Base-by-base conservation (phyloP, 2,113 vertebrate species). In the Platichthys flesus region DNA sequence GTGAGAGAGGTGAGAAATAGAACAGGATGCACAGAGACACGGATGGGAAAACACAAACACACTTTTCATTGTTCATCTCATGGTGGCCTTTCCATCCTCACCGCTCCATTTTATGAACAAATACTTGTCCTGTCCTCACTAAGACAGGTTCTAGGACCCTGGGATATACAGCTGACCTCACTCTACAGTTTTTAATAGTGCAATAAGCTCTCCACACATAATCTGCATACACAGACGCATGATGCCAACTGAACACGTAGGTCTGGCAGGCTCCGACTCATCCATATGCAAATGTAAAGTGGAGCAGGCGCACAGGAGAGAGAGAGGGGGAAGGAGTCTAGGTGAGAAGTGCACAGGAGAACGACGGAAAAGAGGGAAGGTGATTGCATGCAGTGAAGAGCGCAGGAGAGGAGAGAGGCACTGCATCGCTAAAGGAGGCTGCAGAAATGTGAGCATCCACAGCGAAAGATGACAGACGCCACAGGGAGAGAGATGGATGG, bases 201-300 rank as follows among this genome's bases (percentile, higher is more conserved):
- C 55, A 79, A 52, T 63, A 20, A 69, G 65, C 26, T 74, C 51
- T 28, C 28, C 15, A 40, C 49, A 67, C 23, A 72, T 42, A 72
- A 45, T 28, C 52, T 40, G 23, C 12, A 2, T 49, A 72, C 72
- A 79, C 67, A 78, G 63, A 66, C 63, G 45, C 60, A 70, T 55
- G 37, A 26, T 81, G 74, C 72, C 58, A 83, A 67, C 61, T 77
- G 6, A 59, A 74, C 63, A 71, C 18, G 5, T 66, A 40, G 80
- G 67, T 69, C 76, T 80, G 63, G 82, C 78, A 85, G 64, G 28
- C 64, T 83, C 71, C 3, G 12, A 51, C 68, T 90, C 85, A 86
- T 89, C 78, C 84, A 86, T 86, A 88, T 87, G 88, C 76, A 89
- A 83, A 91, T 84, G 35, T 60, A n/a, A 80, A 70, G 79, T 84